A percentile compares a stretch with the other conserved stretches of the same genome.
Evolutionary conservation across 2,113 vertebrate genomes (phyloP).

Genomic region (Hylia prasina): DNA sequence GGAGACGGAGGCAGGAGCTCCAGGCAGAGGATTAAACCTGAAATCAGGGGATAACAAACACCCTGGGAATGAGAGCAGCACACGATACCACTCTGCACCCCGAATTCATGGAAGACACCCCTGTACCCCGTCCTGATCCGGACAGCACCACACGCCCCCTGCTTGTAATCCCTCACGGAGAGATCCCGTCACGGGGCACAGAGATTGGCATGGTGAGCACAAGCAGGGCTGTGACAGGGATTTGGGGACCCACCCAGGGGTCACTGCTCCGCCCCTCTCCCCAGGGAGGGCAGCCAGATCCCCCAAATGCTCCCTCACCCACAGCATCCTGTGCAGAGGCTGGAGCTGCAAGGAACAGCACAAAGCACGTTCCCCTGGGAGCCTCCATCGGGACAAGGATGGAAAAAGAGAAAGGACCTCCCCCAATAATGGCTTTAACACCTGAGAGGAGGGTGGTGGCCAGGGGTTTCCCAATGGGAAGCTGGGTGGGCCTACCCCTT

Average conservation of each 20-base stretch:
- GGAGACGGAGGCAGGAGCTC: not conserved
- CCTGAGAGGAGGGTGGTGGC: not conserved
- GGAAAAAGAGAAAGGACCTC: accelerated
- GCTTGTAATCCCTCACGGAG: not conserved
- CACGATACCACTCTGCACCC: accelerated
- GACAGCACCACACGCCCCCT: accelerated
- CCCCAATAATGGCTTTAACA: not conserved
- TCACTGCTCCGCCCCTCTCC: not conserved
- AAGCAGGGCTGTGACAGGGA: no score
- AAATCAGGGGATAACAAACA: not conserved
- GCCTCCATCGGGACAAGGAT: accelerated
- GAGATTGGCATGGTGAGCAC: not conserved
- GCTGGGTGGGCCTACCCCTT: not conserved
- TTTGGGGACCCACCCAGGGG: not conserved
- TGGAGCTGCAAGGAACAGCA: not conserved
- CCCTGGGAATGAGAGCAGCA: no score
- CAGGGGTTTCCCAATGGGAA: not conserved
- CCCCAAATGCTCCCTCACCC: not conserved
- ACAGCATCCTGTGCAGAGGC: not conserved
- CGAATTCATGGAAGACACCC: not conserved
- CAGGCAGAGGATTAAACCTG: no score
- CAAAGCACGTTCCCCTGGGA: not conserved
- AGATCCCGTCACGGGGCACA: accelerated
- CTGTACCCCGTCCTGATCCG: accelerated
- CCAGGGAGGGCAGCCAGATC: not conserved